phyloP scores from a whole-genome alignment of 2,797 vertebrate genomes.

The Bucorvus abyssinicus region DNA sequence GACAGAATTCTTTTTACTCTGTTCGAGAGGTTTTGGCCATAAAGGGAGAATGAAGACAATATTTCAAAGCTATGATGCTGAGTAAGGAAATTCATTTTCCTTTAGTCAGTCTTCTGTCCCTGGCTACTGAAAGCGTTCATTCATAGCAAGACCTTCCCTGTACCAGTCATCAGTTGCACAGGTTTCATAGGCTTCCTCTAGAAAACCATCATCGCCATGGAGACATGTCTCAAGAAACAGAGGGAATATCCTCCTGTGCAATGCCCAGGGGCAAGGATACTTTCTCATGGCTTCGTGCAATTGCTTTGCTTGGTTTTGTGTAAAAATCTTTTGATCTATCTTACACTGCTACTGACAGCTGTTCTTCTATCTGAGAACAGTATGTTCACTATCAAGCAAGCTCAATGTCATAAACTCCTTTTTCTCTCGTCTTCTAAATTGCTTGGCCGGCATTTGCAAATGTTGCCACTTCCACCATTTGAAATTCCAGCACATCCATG shows the following conservation, averaged over 20 bases:
- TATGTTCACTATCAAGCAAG: not conserved
- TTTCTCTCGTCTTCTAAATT: not conserved
- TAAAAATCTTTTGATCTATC: not conserved
- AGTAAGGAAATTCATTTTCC: conserved; percentile 1
- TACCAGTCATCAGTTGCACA: not conserved
- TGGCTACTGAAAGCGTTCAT: not conserved
- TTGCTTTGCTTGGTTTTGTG: not conserved
- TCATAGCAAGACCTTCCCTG: not conserved
- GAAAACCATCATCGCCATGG: not conserved
- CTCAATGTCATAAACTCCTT: not conserved
- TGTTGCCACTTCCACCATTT: not conserved
- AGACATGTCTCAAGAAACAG: not conserved
- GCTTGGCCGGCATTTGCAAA: not conserved
- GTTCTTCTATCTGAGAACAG: not conserved
- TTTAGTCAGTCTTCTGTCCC: not conserved
- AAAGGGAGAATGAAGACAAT: not conserved
- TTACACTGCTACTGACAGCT: not conserved
- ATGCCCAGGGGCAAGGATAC: not conserved
- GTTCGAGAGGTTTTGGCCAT: not conserved
- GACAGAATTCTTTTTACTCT: not conserved
- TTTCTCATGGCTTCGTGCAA: not conserved
- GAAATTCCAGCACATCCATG: not conserved
- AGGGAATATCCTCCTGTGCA: not conserved
- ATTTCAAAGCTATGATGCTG: not conserved
- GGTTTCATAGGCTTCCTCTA: not conserved